phyloP scores from a whole-genome alignment of 1,140 invertebrate species.

The Lasaia peninsularis region DNA sequence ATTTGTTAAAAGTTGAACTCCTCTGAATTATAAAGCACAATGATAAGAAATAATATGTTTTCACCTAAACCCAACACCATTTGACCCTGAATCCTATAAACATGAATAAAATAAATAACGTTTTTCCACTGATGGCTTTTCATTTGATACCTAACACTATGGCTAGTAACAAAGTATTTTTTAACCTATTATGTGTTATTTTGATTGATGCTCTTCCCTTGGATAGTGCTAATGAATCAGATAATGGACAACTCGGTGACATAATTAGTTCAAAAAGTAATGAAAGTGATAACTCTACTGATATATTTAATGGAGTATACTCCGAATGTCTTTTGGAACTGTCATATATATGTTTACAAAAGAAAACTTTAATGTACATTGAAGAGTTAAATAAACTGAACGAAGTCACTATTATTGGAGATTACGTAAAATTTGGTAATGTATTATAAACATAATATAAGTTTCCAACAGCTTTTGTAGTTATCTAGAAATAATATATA shows the following conservation, averaged over 20 bases:
- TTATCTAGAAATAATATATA: too few species aligned
- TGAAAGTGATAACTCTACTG: conserved; percentile 35
- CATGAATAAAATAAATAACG: conserved; percentile 49
- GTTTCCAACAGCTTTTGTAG: too few species aligned
- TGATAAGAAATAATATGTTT: conserved; percentile 39
- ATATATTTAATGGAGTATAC: conserved; percentile 69
- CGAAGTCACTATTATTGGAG: conserved; percentile 75
- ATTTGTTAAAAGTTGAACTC: neutral
- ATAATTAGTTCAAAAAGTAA: conserved; percentile 21
- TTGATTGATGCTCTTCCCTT: conserved; percentile 28
- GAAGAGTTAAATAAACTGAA: conserved; percentile 68
- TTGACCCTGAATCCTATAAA: conserved; percentile 47
- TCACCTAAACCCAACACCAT: conserved; percentile 32
- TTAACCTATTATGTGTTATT: conserved; percentile 25
- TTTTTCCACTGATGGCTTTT: conserved; percentile 30
- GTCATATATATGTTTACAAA: conserved; percentile 75
- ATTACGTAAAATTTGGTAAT: conserved; percentile 76
- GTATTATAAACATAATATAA: neutral
- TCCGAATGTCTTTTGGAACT: conserved; percentile 68
- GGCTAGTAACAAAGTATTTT: conserved; percentile 34
- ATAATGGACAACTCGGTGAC: neutral
- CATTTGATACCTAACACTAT: conserved; percentile 45
- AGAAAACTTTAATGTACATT: conserved; percentile 73
- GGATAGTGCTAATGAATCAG: conserved; percentile 18
- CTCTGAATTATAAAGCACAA: conserved; percentile 8